Evolutionary conservation across 2,797 vertebrate species (phyloP).

Genomic region (Delichon dasypus): DNA sequence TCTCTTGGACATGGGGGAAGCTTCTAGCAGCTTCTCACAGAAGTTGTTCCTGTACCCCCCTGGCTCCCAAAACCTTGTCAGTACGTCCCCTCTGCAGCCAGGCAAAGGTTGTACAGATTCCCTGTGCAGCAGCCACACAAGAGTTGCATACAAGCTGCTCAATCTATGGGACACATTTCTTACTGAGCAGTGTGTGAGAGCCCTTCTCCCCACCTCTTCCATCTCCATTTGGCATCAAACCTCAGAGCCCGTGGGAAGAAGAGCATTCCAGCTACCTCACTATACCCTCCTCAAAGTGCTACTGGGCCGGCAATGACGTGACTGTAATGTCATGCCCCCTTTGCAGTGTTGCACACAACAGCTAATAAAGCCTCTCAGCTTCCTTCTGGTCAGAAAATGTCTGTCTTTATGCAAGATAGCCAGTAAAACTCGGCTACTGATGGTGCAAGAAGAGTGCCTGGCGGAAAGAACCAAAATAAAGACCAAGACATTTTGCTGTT

Average conservation of each 20-base stretch:
- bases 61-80: not conserved
- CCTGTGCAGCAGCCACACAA: not conserved
- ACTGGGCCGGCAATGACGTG: rapidly evolving
- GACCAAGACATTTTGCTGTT: not conserved
- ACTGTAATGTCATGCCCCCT: not conserved
- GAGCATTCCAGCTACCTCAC: not conserved
- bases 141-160: not conserved
- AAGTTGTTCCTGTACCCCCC: not conserved
- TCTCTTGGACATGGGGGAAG: not conserved
- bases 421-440: not conserved
- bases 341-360: not conserved
- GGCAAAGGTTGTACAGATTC: not conserved
- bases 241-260: not conserved
- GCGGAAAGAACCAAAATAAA: not conserved
- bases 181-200: not conserved
- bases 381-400: not conserved
- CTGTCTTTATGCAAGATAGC: not conserved
- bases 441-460: not conserved
- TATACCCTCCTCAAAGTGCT: not conserved
- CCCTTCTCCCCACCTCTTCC: not conserved
- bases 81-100: rapidly evolving
- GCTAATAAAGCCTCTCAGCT: not conserved
- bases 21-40: not conserved
- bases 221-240: not conserved
- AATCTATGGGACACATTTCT: not conserved